Conservation (phyloP, 1,140 invertebrate species). For the Oncopeltus fasciatus region DNA sequence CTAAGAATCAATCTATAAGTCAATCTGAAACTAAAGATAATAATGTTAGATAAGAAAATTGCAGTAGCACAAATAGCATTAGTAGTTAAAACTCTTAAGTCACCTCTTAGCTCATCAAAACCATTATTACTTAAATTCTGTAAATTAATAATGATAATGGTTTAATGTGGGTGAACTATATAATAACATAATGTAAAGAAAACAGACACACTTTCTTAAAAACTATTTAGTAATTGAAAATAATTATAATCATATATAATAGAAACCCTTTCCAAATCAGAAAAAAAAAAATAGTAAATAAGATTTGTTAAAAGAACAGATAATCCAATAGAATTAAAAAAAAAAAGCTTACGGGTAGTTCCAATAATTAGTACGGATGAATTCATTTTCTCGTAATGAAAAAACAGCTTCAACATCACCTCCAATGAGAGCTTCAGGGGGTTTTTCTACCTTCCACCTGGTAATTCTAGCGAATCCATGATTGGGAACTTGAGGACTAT, state of each 20-base stretch:
- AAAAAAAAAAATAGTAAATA: background rate
- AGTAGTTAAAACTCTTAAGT: too few species aligned
- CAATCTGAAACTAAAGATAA: slow-evolving; percentile 50
- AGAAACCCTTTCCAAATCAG: too few species aligned
- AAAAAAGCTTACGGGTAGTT: slow-evolving; percentile 57
- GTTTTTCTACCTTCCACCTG: slow-evolving; percentile 77
- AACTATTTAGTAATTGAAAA: too few species aligned
- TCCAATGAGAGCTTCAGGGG: slow-evolving; percentile 67
- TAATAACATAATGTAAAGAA: too few species aligned
- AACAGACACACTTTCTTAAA: too few species aligned
- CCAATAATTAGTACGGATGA: slow-evolving; percentile 78
- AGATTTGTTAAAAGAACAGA: background rate
- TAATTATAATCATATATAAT: too few species aligned
- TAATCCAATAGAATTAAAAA: background rate
- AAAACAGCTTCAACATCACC: slow-evolving; percentile 85
- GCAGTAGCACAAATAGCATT: too few species aligned
- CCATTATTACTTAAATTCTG: too few species aligned
- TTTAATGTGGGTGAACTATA: too few species aligned
- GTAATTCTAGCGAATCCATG: slow-evolving; percentile 87
- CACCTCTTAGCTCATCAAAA: too few species aligned
- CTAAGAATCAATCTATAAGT: slow-evolving; percentile 75
- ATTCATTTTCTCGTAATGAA: slow-evolving; percentile 80
- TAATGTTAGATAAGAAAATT: background rate
- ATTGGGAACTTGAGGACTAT: slow-evolving; percentile 55
- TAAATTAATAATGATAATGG: too few species aligned